A percentile compares a stretch with the other conserved stretches of the same genome.
Evolutionary conservation across 1,140 invertebrate species (phyloP).

Genomic region (Pentalonia nigronervosa): DNA sequence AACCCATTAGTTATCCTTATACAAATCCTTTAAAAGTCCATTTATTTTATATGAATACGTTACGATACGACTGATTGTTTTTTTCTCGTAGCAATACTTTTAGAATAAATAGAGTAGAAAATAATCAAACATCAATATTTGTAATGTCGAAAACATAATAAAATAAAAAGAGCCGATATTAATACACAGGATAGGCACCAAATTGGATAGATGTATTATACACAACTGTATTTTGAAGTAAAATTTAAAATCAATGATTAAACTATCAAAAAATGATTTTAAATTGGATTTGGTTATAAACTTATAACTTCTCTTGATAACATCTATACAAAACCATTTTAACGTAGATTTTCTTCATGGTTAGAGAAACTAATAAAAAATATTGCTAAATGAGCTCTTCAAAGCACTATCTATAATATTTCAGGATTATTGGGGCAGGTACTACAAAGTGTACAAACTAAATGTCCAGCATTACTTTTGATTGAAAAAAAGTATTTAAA

Average conservation of each 20-base stretch:
- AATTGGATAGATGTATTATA: background rate
- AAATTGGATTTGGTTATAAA: rapidly evolving
- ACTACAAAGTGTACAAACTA: background rate
- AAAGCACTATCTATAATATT: background rate
- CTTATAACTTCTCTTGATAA: background rate
- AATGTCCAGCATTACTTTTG: background rate
- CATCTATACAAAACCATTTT: background rate
- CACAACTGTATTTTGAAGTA: too few relatives aligned
- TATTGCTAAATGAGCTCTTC: background rate
- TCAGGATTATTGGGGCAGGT: background rate
- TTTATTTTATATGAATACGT: too few relatives aligned
- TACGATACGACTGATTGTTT: too few relatives aligned
- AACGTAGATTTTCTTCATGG: background rate
- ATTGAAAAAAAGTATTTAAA: background rate
- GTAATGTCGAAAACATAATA: background rate
- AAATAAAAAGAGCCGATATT: background rate
- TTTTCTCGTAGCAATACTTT: too few relatives aligned
- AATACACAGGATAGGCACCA: rapidly evolving
- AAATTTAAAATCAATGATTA: background rate
- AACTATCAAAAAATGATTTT: background rate
- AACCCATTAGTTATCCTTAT: too few relatives aligned
- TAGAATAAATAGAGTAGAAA: too few relatives aligned
- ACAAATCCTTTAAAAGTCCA: too few relatives aligned
- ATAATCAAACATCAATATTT: too few relatives aligned
- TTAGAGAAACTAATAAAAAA: background rate